Evolutionary conservation across 1,140 invertebrate species (phyloP).

Genomic region (Drosophila tani): DNA sequence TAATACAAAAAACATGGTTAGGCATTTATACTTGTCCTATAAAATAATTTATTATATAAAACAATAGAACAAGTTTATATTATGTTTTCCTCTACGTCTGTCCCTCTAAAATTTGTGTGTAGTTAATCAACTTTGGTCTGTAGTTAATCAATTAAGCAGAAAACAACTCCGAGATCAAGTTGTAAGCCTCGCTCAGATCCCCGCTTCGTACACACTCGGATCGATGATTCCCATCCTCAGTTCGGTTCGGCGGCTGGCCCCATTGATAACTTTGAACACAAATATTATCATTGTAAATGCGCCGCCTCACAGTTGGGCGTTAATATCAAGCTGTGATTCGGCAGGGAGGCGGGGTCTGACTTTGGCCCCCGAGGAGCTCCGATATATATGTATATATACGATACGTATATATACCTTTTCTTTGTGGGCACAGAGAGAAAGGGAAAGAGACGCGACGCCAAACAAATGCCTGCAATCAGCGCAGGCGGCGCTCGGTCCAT

Average conservation of each 20-base stretch:
- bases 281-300: slow-evolving; percentile 84
- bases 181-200: slow-evolving; percentile 21
- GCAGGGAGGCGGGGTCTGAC: slow-evolving; percentile 18
- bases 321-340: slow-evolving; percentile 75
- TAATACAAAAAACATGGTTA: too few species aligned
- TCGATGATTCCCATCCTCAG: slow-evolving; percentile 47
- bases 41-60: background rate
- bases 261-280: slow-evolving; percentile 82
- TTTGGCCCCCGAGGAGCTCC: slow-evolving; percentile 13
- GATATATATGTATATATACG: slow-evolving; percentile 8
- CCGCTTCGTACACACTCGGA: background rate
- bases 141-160: slow-evolving; percentile 44
- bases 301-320: slow-evolving; percentile 84
- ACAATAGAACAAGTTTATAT: background rate
- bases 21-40: background rate
- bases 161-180: slow-evolving; percentile 41
- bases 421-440: slow-evolving; percentile 31
- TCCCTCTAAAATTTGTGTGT: slow-evolving; percentile 8
- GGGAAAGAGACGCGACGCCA: slow-evolving; percentile 42
- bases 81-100: background rate
- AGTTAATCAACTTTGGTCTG: slow-evolving; percentile 12
- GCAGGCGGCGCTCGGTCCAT: slow-evolving; percentile 84
- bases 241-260: slow-evolving; percentile 51
- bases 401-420: slow-evolving; percentile 50
- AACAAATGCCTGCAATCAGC: slow-evolving; percentile 84